phyloP scores from a whole-genome alignment of 2,113 vertebrate genomes.

The Lycocorax pyrrhopterus region DNA sequence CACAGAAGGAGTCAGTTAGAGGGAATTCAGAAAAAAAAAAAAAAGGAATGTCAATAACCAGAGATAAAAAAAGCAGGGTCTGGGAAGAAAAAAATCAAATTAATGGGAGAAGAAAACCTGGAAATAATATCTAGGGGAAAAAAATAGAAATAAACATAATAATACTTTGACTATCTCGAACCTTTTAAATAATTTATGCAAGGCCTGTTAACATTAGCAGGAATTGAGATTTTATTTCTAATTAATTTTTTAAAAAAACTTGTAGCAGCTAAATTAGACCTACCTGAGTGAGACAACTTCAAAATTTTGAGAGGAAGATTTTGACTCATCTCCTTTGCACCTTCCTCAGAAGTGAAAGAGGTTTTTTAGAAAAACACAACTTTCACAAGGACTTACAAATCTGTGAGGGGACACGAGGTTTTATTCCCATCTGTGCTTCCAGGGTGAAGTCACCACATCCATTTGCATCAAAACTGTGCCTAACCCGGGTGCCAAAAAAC shows the following conservation, averaged over 20 bases:
- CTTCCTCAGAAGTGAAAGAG: not conserved
- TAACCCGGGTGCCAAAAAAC: not conserved
- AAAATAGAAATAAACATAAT: not conserved
- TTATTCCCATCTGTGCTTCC: not conserved
- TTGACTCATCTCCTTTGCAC: not conserved
- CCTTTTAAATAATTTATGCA: not conserved
- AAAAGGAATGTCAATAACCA: not conserved
- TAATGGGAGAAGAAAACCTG: not conserved
- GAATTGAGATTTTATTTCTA: not conserved
- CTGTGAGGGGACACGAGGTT: fast-evolving
- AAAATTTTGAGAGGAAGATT: not conserved
- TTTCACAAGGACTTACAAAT: not conserved
- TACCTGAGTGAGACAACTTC: fast-evolving
- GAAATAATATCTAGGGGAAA: not conserved
- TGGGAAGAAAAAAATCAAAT: not conserved
- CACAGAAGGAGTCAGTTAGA: not conserved
- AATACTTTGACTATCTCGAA: not conserved
- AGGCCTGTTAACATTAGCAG: not conserved
- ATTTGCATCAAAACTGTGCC: not conserved
- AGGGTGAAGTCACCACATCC: not conserved
- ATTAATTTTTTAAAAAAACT: too few relatives aligned
- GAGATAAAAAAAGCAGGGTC: not conserved
- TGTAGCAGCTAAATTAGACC: not conserved
- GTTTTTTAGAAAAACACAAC: not conserved
- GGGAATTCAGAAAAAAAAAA: not conserved